Percentiles rank a stretch among this genome's conserved stretches.
phyloP scores from a whole-genome alignment of 1,140 invertebrate genomes.

The Leptonema lineaticorne region DNA sequence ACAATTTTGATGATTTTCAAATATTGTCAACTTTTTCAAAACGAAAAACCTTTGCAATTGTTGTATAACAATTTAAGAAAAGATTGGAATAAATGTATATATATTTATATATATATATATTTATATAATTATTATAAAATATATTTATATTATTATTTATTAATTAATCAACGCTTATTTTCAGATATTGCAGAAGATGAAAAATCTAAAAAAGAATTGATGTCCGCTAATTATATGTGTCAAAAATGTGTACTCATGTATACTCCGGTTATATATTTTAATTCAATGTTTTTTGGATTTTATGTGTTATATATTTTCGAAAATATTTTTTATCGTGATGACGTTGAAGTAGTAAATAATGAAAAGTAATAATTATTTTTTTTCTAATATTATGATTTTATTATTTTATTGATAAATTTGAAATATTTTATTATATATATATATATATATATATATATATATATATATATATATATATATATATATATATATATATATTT shows the following conservation, averaged over 20 bases:
- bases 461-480: too few species aligned
- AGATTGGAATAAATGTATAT: constrained; percentile 6
- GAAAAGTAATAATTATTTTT: not conserved
- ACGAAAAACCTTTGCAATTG: not conserved
- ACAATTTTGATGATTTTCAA: not conserved
- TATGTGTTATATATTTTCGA: not conserved
- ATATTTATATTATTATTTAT: not conserved
- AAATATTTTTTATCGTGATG: not conserved
- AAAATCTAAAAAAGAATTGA: not conserved
- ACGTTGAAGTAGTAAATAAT: not conserved
- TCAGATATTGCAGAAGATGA: not conserved
- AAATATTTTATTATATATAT: not conserved
- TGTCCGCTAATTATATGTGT: not conserved
- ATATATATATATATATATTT: too few species aligned
- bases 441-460: too few species aligned
- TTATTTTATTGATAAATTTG: not conserved
- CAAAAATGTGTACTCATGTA: not conserved
- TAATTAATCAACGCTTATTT: not conserved
- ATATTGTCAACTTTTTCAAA: not conserved
- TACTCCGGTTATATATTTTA: not conserved
- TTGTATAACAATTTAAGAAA: not conserved
- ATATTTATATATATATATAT: not conserved
- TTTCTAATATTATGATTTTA: not conserved
- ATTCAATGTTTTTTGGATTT: not conserved
- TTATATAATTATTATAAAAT: not conserved